Conservation (phyloP, 1,140 invertebrate genomes). For the Sipha flava region DNA sequence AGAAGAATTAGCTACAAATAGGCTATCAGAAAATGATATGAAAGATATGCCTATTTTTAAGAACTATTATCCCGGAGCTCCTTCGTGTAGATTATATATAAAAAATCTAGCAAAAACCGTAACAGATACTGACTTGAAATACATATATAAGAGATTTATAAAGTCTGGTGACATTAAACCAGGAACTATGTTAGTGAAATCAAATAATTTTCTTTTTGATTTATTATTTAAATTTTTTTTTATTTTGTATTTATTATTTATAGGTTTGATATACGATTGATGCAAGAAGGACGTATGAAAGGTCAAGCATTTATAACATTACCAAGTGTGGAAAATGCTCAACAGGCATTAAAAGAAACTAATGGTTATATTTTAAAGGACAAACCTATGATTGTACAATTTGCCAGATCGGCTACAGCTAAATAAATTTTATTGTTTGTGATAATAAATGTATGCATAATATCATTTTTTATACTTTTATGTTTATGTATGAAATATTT, state of each 20-base stretch:
- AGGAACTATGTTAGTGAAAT: constrained; percentile 47
- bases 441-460: not conserved
- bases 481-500: not conserved
- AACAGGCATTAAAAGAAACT: constrained; percentile 69
- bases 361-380: constrained; percentile 82
- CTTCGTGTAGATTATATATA: constrained; percentile 76
- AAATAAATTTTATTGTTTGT: constrained; percentile 34
- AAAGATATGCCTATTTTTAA: constrained; percentile 56
- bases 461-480: not conserved
- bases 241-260: constrained; percentile 32
- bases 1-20: constrained; percentile 59
- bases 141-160: constrained; percentile 67
- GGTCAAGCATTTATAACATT: constrained; percentile 89
- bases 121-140: constrained; percentile 62
- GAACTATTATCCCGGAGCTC: constrained; percentile 73
- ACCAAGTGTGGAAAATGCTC: constrained; percentile 58
- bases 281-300: constrained; percentile 94
- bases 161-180: constrained; percentile 47
- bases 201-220: not conserved
- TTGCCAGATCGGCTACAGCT: constrained; percentile 57
- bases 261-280: constrained; percentile 74
- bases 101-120: constrained; percentile 85
- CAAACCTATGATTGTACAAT: constrained; percentile 85
- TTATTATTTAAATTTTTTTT: not conserved
- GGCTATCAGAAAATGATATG: constrained; percentile 51